Conservation (phyloP, 2,113 vertebrate species). For the Lepus europaeus region DNA sequence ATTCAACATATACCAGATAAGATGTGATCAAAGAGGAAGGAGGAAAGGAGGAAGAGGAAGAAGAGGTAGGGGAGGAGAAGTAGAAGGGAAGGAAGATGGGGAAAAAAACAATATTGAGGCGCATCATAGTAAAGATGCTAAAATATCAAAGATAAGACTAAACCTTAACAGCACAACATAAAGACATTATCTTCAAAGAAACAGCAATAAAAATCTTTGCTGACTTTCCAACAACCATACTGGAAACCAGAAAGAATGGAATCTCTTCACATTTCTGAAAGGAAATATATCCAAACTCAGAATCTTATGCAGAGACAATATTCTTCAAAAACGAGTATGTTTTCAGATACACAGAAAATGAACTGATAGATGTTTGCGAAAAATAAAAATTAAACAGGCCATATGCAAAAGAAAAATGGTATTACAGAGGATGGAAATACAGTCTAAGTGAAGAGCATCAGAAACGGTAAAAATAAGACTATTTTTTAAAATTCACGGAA, state of each 20-base stretch:
- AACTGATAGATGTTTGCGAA: not conserved
- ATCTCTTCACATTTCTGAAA: constrained; percentile 1
- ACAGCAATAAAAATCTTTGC: not conserved
- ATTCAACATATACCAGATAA: not conserved
- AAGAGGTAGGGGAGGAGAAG: too few species aligned
- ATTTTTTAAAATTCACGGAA: too few species aligned
- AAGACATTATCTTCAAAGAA: constrained; percentile 25
- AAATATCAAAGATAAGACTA: constrained; percentile 17
- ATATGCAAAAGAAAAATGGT: not conserved
- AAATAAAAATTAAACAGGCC: not conserved
- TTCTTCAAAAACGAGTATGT: not conserved
- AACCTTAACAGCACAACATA: constrained; percentile 17
- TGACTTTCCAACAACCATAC: constrained; percentile 20
- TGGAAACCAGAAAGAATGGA: not conserved
- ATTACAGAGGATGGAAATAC: not conserved
- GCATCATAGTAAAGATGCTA: not conserved
- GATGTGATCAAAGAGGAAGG: not conserved
- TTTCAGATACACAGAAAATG: constrained; percentile 14
- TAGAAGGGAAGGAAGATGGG: too few species aligned
- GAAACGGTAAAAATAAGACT: not conserved
- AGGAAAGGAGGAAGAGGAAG: too few species aligned
- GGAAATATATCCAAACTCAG: not conserved
- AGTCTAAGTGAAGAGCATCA: not conserved
- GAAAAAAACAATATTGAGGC: not conserved
- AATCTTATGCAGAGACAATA: not conserved